A percentile compares a stretch with the other conserved stretches of the same genome.
Evolutionary conservation across 2,113 vertebrate species (phyloP).

Genomic region (Paratilapia polleni): DNA sequence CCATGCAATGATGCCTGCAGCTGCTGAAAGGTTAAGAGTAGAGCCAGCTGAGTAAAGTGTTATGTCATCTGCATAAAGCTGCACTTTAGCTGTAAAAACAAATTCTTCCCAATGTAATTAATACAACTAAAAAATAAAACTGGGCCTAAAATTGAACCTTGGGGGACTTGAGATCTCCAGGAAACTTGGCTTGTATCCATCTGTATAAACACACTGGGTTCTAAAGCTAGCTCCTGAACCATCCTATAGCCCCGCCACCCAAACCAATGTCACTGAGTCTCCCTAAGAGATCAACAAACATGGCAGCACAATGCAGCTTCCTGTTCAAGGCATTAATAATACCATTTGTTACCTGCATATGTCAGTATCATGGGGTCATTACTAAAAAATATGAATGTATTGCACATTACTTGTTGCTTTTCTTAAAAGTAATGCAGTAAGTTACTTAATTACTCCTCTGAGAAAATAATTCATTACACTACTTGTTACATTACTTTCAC

Average conservation of each 20-base stretch:
- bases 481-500: too few species aligned
- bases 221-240: not conserved
- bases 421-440: too few species aligned
- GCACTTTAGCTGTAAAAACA: not conserved
- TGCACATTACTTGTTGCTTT: too few species aligned
- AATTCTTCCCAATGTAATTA: not conserved
- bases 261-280: not conserved
- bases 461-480: too few species aligned
- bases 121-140: not conserved
- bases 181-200: not conserved
- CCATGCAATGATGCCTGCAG: not conserved
- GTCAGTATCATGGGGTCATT: too few species aligned
- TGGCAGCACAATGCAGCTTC: not conserved
- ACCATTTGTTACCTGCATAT: not conserved
- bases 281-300: not conserved
- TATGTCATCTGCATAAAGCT: conserved; percentile 3
- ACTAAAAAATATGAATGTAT: too few species aligned
- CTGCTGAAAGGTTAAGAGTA: not conserved
- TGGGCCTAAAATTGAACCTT: not conserved
- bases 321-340: not conserved
- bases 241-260: too few species aligned
- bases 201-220: not conserved
- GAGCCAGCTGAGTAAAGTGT: not conserved
- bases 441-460: too few species aligned
- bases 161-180: not conserved